Evolutionary conservation across 2,888 invertebrate species (phyloP).

Genomic region (Euplagia quadripunctaria): DNA sequence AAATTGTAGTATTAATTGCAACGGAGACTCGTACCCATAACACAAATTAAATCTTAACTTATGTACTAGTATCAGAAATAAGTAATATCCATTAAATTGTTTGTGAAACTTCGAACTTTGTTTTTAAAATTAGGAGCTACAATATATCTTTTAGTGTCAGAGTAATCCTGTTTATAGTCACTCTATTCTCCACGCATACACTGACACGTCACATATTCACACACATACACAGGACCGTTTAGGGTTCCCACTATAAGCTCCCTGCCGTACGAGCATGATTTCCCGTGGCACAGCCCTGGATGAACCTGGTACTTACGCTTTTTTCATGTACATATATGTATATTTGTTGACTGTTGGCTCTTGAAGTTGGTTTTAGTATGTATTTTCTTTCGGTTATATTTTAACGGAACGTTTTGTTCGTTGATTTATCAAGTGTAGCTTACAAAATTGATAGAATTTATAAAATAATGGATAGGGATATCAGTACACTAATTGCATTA

Average conservation of each 20-base stretch:
- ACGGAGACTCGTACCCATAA: no score
- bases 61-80: no score
- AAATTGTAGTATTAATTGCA: no score
- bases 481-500: no score
- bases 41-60: no score
- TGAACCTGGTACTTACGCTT: constrained; percentile 58
- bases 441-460: background rate
- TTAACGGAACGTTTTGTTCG: background rate
- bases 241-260: constrained; percentile 64
- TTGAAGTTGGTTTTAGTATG: constrained; percentile 15
- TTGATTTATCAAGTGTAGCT: background rate
- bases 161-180: constrained; percentile 16
- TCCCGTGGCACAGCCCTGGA: constrained; percentile 74
- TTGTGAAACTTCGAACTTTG: no score
- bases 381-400: background rate
- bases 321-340: constrained; percentile 47
- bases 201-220: constrained; percentile 29
- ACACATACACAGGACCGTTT: constrained; percentile 45
- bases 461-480: background rate
- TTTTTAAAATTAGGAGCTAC: no score
- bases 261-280: constrained; percentile 66
- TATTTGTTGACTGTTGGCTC: constrained; percentile 31
- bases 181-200: constrained; percentile 55
- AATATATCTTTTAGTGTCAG: no score
- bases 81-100: no score